Percentiles rank a stretch among this genome's conserved stretches.
Conservation (phyloP, 2,888 invertebrate species). For the Stenodema calcarata region DNA sequence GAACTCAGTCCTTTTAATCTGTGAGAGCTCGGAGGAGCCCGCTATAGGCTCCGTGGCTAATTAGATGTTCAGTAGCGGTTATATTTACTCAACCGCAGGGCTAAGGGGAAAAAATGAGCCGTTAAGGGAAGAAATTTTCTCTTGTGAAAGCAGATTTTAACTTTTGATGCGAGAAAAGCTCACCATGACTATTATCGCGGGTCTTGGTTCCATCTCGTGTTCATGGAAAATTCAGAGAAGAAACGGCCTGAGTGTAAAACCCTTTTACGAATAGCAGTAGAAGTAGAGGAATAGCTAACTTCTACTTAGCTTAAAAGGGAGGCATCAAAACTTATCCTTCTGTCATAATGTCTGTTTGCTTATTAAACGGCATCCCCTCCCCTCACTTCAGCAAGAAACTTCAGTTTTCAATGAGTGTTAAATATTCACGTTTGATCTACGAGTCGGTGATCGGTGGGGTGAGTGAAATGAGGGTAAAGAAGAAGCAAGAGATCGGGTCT, state of each 20-base stretch:
- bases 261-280: conserved; percentile 40
- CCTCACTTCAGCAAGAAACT: background rate
- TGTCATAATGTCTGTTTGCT: conserved; percentile 35
- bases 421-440: conserved; percentile 47
- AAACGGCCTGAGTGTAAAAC: conserved; percentile 43
- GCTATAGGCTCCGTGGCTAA: background rate
- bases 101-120: background rate
- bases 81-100: background rate
- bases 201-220: conserved; percentile 16
- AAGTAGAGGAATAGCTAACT: conserved; percentile 44
- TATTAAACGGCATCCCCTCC: conserved; percentile 16
- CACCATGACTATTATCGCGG: conserved; percentile 3
- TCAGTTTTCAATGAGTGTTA: conserved; percentile 42
- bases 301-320: conserved; percentile 42
- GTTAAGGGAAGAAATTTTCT: background rate
- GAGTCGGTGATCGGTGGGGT: conserved; percentile 10
- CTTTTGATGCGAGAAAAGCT: conserved; percentile 20
- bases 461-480: background rate
- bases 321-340: conserved; percentile 42
- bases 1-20: conserved; percentile 34
- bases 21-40: background rate
- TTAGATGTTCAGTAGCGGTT: conserved; percentile 15
- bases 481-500: background rate
- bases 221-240: conserved; percentile 41
- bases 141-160: background rate